phyloP scores from a whole-genome alignment of 1,140 invertebrate genomes.

The Cherax quadricarinatus region DNA sequence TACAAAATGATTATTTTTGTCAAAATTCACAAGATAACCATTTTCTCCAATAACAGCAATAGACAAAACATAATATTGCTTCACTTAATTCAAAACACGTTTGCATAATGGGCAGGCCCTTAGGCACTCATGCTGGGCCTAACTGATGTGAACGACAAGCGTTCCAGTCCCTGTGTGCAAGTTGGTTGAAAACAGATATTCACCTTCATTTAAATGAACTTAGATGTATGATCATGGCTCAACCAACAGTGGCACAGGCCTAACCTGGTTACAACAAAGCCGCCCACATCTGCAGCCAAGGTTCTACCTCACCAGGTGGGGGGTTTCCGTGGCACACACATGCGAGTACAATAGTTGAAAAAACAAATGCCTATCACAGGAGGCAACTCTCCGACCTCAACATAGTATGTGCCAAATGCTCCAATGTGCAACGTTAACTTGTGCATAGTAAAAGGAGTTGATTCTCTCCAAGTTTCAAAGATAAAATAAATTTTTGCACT shows the following conservation, averaged over 20 bases:
- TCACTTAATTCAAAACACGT: conserved; percentile 68
- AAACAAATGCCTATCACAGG: conserved; percentile 71
- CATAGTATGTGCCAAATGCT: conserved; percentile 66
- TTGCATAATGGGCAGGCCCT: conserved; percentile 70
- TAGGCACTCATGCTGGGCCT: conserved; percentile 60
- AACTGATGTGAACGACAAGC: conserved; percentile 5
- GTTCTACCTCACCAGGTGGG: conserved; percentile 67
- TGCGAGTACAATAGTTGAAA: conserved; percentile 68
- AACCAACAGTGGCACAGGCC: background rate
- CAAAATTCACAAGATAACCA: conserved; percentile 71
- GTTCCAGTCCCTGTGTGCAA: background rate
- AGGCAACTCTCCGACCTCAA: conserved; percentile 67
- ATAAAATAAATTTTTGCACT: conserved; percentile 66
- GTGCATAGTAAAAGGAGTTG: conserved; percentile 62
- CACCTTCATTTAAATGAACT: background rate
- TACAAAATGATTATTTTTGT: conserved; percentile 71
- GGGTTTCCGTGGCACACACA: conserved; percentile 66
- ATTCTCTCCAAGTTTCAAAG: conserved; percentile 50
- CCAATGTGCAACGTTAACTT: conserved; percentile 69
- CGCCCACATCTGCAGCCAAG: conserved; percentile 54
- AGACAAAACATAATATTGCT: conserved; percentile 69
- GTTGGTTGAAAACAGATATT: conserved; percentile 18
- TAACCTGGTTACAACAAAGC: conserved; percentile 3
- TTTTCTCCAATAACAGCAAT: conserved; percentile 70
- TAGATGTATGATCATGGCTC: conserved; percentile 23